Percentiles rank a stretch among this genome's conserved stretches.
These are phyloP conservation scores for Vicugna pacos DNA, from an alignment of 2,113 vertebrate genomes.

Conservation along the genomic window DNA sequence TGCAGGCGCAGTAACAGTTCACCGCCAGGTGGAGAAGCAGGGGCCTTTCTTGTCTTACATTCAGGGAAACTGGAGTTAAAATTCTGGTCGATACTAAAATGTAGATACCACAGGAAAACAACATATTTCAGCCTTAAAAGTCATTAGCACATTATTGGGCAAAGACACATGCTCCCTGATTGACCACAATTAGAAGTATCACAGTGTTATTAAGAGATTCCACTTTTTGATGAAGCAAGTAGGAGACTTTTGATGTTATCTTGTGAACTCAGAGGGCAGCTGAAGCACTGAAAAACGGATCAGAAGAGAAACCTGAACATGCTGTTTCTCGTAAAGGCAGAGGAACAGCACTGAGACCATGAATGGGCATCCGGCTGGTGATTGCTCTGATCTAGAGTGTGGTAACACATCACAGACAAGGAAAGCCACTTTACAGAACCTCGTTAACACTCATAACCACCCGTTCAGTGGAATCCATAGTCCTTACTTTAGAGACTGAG, in stretches of 20 bases:
- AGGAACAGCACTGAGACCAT: neutral
- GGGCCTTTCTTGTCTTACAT: neutral
- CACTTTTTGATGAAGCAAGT: neutral
- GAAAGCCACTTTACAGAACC: neutral
- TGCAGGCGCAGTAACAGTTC: neutral
- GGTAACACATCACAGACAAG: neutral
- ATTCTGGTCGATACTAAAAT: neutral
- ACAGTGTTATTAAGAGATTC: neutral
- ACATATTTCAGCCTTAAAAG: neutral
- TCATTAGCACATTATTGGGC: neutral
- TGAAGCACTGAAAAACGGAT: slow-evolving; percentile 6
- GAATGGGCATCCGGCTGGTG: neutral
- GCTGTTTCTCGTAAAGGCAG: neutral
- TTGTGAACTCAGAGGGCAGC: neutral
- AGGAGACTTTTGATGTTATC: neutral
- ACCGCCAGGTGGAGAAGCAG: neutral
- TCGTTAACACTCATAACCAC: neutral
- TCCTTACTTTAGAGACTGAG: neutral
- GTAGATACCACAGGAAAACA: neutral
- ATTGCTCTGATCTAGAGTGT: neutral
- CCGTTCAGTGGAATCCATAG: neutral
- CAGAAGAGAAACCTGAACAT: neutral
- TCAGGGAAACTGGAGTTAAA: neutral
- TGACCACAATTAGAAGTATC: neutral
- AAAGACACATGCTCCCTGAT: neutral